These are phyloP conservation scores for Ranitomeya imitator DNA, from an alignment of 2,113 vertebrate genomes.

Conservation along the genomic window DNA sequence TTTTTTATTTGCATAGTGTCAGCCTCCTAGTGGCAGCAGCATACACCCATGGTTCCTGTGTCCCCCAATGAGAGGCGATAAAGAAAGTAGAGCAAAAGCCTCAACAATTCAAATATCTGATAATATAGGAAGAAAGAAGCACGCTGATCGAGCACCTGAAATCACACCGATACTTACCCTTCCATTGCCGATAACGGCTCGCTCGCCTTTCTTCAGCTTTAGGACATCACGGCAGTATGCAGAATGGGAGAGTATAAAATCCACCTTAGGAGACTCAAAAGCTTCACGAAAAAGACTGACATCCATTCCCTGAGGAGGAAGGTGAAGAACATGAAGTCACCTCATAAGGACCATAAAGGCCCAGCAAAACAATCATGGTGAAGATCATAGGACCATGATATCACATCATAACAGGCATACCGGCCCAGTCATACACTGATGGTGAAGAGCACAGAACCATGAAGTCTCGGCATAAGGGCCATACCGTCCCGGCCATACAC, in stretches of 20 bases:
- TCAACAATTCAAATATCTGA: not conserved
- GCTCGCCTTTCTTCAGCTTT: slow-evolving; percentile 92
- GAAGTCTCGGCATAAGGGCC: not conserved
- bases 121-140: no score
- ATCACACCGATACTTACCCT: slow-evolving; percentile 76
- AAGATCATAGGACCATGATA: not conserved
- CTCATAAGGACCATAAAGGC: not conserved
- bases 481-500: no score
- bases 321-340: not conserved
- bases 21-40: no score
- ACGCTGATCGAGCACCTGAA: no score
- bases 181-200: slow-evolving; percentile 94
- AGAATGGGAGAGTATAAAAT: slow-evolving; percentile 91
- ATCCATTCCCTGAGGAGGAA: slow-evolving; percentile 89
- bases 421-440: no score
- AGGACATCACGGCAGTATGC: slow-evolving; percentile 89
- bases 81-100: no score
- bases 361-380: no score
- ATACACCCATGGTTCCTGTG: no score
- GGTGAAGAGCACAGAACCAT: not conserved
- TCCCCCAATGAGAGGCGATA: no score
- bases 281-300: slow-evolving; percentile 83
- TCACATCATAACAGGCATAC: not conserved
- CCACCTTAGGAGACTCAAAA: slow-evolving; percentile 81
- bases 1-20: no score